Evolutionary conservation across 2,888 invertebrate genomes (phyloP), one percentile per base, ranked within the genome.

Genomic region (Muschampia plurimacula): DNA sequence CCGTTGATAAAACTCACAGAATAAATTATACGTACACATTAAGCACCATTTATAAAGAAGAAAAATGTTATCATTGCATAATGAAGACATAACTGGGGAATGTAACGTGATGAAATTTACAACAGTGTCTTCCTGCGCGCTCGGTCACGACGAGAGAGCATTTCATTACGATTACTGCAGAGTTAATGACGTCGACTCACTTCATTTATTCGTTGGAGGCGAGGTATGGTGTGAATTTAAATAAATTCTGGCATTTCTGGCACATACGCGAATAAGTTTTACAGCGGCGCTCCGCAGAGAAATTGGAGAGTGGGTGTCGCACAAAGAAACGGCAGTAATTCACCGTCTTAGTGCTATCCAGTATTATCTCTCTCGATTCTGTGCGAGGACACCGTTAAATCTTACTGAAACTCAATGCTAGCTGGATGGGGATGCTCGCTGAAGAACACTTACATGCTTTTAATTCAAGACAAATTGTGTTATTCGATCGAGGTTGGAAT

Each of bases 81-180:
- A 72, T 80, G 79, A 80, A 77, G 77, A 77, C 78, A 78, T 86
- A 80, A 78, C 74, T 77, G 77, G 74, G 75, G 78, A 85, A 81
- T 80, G 76, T 80, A 79, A 79, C 78, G 83, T 82, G 83, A 88
- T 87, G 85, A 88, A 88, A 81, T 84, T 83, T 76, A 84, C 82
- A 82, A 86, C 85, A 85, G 83, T 83, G 83, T 85, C 84, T 86
- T 77, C 77, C 78, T 78, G 78, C 77, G 81, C 82, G 87, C 83
- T 84, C 85, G 85, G 86, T 84, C 83, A 82, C 84, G 83, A 49
- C 22, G 68, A 77, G 82, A 76, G 84, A 85, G 82, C 86, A 84
- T 90, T 91, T 89, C 86, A 89, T 90, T 89, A 90, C 85, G 83
- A 89, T 89, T 88, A 89, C 84, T 86, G 83, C 83, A 81, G 81